A percentile compares a stretch with the other conserved stretches of the same genome.
Conservation (phyloP, 1,140 invertebrate species). For the Megalopta genalis region DNA sequence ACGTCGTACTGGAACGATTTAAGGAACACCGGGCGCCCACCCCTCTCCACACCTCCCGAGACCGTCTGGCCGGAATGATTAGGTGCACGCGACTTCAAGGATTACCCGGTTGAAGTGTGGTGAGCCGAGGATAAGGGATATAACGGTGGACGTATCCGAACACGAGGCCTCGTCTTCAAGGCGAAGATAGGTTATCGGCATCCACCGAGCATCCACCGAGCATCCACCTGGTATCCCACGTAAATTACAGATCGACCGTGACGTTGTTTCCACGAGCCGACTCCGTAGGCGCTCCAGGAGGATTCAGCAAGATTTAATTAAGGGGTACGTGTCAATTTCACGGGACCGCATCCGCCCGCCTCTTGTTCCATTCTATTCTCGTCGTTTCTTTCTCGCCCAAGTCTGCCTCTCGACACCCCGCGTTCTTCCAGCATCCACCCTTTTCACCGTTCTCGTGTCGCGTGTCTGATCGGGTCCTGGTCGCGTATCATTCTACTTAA, state of each 20-base stretch:
- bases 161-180: conserved; percentile 23
- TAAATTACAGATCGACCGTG: conserved; percentile 33
- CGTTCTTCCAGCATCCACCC: background rate
- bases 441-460: conserved; percentile 25
- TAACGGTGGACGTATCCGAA: conserved; percentile 52
- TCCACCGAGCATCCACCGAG: conserved; percentile 6
- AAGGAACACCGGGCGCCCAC: conserved; percentile 62
- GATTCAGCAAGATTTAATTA: conserved; percentile 61
- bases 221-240: conserved; percentile 4
- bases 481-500: conserved; percentile 61
- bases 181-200: conserved; percentile 43
- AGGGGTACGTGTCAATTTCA: conserved; percentile 57
- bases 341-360: background rate
- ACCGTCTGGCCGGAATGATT: conserved; percentile 45
- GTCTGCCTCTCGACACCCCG: background rate
- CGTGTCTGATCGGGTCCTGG: conserved; percentile 49
- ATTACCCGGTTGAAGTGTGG: conserved; percentile 55
- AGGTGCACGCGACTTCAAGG: conserved; percentile 61
- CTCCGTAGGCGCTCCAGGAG: background rate
- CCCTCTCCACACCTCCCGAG: conserved; percentile 18
- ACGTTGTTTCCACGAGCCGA: conserved; percentile 12
- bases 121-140: conserved; percentile 46
- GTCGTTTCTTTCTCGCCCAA: background rate
- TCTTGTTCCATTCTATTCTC: conserved; percentile 10
- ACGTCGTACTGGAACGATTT: conserved; percentile 65